Base-by-base conservation (phyloP, 2,888 invertebrate genomes). In the Nemotelus pantherinus region DNA sequence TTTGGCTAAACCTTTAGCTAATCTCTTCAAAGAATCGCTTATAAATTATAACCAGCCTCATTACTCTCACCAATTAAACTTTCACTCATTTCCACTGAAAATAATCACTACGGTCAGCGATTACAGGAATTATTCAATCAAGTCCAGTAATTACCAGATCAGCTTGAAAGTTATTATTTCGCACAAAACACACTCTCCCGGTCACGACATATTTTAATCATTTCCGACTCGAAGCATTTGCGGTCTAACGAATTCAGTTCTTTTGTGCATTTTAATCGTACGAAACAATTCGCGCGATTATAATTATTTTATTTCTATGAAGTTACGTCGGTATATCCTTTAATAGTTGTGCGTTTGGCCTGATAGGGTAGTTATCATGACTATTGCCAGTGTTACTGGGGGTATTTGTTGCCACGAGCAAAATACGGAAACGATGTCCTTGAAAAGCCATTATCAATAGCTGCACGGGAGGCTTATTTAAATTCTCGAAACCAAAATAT, bases 401-500 rank as follows among this genome's bases (percentile, higher is more conserved):
- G 25, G 25, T 25, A 25, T 25, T 25, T 25, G 1, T 25, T 25
- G 25, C 25, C 25, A 1, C 25, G 25, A 25, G 25, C 25, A 25
- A 25, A 25, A 25, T 25, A 25, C 25, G 25, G 25, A 25, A 25
- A 39, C 48, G 70, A 47, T 74, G 74, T 4, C 74, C 74, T 74
- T 74, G 74, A 74, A 60, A 63, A 39, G 9, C 63, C 47, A 74
- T 63, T 74, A 74, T 74, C 74, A 74, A 44, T 60, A 50, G 60
- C 10, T n/a, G 60, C 48, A 60, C 50, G 74, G 74, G 25, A 7
- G 74, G 74, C 65, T 67, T 57, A 77, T 68, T 77, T 67, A 68
- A 77, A 77, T 77, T 77, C 58, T 68, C 58, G 77, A 67, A 77
- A 77, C 77, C 77, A 77, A 72, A 77, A 77, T 77, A 48, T 77